These are phyloP conservation scores for Dicycla oo DNA, from an alignment of 2,888 invertebrate genomes.

Conservation along the genomic window DNA sequence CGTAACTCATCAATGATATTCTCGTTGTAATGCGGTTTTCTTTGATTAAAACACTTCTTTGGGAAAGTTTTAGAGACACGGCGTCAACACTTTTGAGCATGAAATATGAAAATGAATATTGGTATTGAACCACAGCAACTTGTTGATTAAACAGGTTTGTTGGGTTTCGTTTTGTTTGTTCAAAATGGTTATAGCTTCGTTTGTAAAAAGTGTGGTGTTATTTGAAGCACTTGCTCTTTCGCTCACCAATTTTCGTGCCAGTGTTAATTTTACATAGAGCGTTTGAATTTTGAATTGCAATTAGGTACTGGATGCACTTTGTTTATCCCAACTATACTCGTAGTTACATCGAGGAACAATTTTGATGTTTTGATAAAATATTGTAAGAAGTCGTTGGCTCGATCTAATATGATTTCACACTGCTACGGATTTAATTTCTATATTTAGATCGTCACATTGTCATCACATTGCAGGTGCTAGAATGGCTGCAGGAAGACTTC, in stretches of 20 bases:
- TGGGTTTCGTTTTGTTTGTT: slow-evolving; percentile 41
- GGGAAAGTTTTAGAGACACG: slow-evolving; percentile 6
- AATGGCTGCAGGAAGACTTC: slow-evolving; percentile 98
- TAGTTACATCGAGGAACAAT: background rate
- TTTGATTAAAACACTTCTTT: slow-evolving; percentile 38
- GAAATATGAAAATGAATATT: slow-evolving; percentile 43
- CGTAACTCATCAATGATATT: slow-evolving; percentile 20
- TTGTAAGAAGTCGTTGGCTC: background rate
- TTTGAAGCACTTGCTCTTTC: slow-evolving; percentile 39
- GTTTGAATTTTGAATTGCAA: slow-evolving; percentile 17
- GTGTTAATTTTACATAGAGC: slow-evolving; percentile 23
- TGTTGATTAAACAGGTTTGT: slow-evolving; percentile 50
- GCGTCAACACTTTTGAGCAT: slow-evolving; percentile 19
- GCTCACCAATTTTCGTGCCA: slow-evolving; percentile 8
- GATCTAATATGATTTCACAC: background rate
- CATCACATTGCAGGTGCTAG: slow-evolving; percentile 91
- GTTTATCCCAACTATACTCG: background rate
- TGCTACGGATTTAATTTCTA: background rate
- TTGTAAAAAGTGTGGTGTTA: slow-evolving; percentile 36
- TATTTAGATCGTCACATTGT: background rate
- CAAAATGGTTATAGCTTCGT: slow-evolving; percentile 35
- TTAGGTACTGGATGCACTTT: background rate
- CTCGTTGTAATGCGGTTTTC: slow-evolving; percentile 29
- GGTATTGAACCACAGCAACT: slow-evolving; percentile 39
- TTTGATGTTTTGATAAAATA: background rate